Evolutionary conservation across 2,797 vertebrate genomes (phyloP), one percentile per base, ranked within the genome.

Genomic region (Pogoniulus pusillus): DNA sequence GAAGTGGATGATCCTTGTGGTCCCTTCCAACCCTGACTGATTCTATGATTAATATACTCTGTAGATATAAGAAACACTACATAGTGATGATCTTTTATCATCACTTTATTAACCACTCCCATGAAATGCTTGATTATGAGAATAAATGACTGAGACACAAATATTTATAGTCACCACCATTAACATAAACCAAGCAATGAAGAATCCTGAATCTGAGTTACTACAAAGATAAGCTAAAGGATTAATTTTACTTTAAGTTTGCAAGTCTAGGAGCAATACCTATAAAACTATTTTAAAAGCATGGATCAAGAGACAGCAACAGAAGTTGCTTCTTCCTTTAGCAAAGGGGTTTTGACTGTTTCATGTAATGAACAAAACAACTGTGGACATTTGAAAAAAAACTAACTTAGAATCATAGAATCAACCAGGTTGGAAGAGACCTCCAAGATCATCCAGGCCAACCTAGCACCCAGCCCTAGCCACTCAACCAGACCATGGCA

Each of bases 61-160:
- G 82, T 59, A 66, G 62, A 71, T 95, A 74, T 59, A 84, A 87
- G 32, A 85, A 88, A 84, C 91, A 83, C 82, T 71, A 87, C 83
- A 94, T 75, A 66, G 63, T 77, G 65, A 35, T 88, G 91, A 80
- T 96, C 81, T 91, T 93, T 66, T 94, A 91, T 90, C 86, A 66
- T 91, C 84, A 73, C 47, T 91, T 96, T 89, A 85, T 64, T 91
- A 89, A 90, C 19, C 20, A 58, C 79, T 92, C 93, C 57, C 72
- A 93, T 70, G 47, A 90, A 94, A 91, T 66, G 30, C 32, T 91
- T 72, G 87, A 75, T 94, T 93, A 89, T 29, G 10, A 7, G 78
- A 94, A 91, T 88, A 86, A 71, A 90, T 90, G 35, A 22, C 75
- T 63, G 80, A 92, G 55, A 60, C 13, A 80, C 47, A 88, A 88